Conservation (phyloP, 1,140 invertebrate species). For the Chrysomallon squamiferum region DNA sequence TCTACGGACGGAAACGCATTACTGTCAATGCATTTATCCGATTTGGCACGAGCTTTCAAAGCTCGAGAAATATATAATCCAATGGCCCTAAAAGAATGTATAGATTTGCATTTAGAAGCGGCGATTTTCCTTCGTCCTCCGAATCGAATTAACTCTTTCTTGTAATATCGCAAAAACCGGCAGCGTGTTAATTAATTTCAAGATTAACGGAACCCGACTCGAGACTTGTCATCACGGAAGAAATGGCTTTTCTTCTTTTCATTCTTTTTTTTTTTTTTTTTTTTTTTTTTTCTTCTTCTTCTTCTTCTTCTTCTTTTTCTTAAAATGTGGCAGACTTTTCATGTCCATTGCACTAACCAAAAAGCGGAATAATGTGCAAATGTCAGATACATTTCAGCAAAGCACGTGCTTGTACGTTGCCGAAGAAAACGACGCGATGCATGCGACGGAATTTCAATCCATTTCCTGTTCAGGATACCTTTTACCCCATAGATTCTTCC, state of each 20-base stretch:
- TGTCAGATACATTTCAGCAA: background rate
- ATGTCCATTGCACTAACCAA: background rate
- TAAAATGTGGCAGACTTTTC: background rate
- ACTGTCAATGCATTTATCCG: slow-evolving; percentile 4
- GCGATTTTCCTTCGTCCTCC: background rate
- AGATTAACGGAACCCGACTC: slow-evolving; percentile 3
- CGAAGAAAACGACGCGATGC: background rate
- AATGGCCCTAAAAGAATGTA: background rate
- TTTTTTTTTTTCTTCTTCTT: background rate
- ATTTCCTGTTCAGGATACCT: background rate
- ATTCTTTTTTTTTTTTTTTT: background rate
- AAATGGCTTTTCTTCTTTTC: background rate
- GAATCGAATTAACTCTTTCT: slow-evolving; percentile 5
- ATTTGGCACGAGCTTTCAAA: background rate
- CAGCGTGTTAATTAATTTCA: slow-evolving; percentile 4
- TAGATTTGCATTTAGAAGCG: slow-evolving; percentile 1
- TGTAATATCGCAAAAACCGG: slow-evolving; percentile 5
- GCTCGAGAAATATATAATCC: background rate
- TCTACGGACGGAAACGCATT: slow-evolving; percentile 7
- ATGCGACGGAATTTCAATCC: background rate
- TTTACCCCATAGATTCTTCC: background rate
- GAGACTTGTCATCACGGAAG: background rate
- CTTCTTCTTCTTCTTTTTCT: background rate
- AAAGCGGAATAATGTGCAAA: background rate
- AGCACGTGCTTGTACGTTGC: background rate